Conservation (phyloP, 37 sponge, comb jelly and placozoan species). For the Hexactinellida sp. region DNA sequence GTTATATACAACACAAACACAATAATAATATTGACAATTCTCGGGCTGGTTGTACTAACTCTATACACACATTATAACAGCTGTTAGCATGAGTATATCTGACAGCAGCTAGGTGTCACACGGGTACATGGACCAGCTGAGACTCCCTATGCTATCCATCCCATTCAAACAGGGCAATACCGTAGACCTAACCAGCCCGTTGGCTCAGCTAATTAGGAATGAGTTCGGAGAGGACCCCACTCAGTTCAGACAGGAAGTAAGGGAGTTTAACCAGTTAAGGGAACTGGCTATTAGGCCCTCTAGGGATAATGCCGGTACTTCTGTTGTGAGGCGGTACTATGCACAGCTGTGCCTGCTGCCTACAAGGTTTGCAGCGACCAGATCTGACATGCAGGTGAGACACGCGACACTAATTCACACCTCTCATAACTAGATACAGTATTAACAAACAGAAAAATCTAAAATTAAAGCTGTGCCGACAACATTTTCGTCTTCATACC, state of each 20-base stretch:
- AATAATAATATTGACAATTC: too few species aligned
- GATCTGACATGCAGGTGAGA: not conserved
- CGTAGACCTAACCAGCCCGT: not conserved
- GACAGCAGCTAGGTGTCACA: not conserved
- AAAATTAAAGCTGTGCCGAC: too few species aligned
- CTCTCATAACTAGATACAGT: too few species aligned
- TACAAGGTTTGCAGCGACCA: constrained; percentile 42
- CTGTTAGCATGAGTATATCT: constrained; percentile 6
- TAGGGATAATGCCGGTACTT: constrained; percentile 52
- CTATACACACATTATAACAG: too few species aligned
- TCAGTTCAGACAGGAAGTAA: constrained; percentile 56
- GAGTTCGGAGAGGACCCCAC: constrained; percentile 71
- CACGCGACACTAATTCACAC: not conserved
- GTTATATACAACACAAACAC: too few species aligned
- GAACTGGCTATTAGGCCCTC: constrained; percentile 45
- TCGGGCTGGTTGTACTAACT: too few species aligned
- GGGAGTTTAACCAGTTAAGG: constrained; percentile 64
- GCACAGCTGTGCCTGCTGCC: constrained; percentile 72
- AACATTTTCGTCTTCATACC: too few species aligned
- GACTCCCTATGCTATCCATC: not conserved
- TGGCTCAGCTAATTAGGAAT: constrained; percentile 51
- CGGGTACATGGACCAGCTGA: not conserved
- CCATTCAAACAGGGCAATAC: not conserved
- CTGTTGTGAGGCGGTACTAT: constrained; percentile 57
- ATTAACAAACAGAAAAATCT: too few species aligned